phyloP scores from a whole-genome alignment of 2,113 vertebrate species.

The Xenotilapia flavipinnis region DNA sequence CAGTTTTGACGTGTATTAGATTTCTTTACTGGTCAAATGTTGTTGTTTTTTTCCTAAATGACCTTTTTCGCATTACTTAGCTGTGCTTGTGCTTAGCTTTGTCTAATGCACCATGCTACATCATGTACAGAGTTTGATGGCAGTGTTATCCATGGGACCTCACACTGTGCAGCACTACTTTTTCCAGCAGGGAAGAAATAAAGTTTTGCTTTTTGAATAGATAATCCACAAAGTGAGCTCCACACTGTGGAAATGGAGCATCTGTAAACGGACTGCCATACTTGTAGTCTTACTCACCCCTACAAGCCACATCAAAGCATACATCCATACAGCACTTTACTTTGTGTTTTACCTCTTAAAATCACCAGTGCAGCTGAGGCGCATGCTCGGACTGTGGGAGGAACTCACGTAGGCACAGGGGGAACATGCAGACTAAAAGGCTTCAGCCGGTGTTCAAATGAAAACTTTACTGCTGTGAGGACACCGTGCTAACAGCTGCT shows the following conservation, averaged over 20 bases:
- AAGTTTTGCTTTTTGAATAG: not conserved
- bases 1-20: not conserved
- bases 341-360: not conserved
- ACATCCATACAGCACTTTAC: not conserved
- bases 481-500: not conserved
- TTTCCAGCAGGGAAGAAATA: not conserved
- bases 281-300: not conserved
- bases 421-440: not conserved
- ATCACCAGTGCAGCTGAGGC: not conserved
- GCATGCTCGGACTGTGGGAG: not conserved
- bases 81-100: not conserved
- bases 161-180: not conserved
- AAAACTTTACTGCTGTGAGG: not conserved
- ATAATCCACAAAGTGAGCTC: not conserved
- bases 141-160: not conserved
- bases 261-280: not conserved
- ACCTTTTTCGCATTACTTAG: not conserved
- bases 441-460: not conserved
- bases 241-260: not conserved
- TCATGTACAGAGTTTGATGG: not conserved
- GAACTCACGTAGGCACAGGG: not conserved
- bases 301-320: not conserved
- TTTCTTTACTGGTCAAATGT: not conserved
- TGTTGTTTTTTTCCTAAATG: not conserved
- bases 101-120: not conserved